Evolutionary conservation across 2,797 vertebrate species (phyloP).

Genomic region (Artibeus jamaicensis): DNA sequence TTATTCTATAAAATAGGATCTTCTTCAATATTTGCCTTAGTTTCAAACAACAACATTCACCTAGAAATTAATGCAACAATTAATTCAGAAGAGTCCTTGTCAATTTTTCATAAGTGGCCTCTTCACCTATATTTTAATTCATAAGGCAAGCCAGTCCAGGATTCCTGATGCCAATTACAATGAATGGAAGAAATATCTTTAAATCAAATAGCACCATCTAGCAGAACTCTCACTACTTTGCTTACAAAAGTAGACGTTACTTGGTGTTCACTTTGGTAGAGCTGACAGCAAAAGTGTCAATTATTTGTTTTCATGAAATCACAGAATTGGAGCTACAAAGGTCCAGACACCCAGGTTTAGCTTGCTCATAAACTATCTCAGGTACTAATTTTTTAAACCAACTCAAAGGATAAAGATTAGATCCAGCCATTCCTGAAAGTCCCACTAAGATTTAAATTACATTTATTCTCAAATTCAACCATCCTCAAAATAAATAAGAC

Average conservation of each 20-base stretch:
- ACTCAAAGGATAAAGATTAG: not conserved
- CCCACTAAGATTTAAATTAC: conserved; percentile 41
- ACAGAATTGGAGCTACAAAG: not conserved
- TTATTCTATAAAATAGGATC: conserved; percentile 10
- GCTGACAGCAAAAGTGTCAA: conserved; percentile 24
- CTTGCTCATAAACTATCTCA: not conserved
- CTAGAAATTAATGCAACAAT: conserved; percentile 1
- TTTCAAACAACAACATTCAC: conserved; percentile 28
- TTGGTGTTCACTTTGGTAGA: conserved; percentile 61
- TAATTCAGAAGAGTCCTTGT: not conserved
- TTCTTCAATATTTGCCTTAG: conserved; percentile 5
- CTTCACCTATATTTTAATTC: conserved; percentile 60
- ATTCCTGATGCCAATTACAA: conserved; percentile 68
- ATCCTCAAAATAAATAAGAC: not conserved
- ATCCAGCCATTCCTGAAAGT: not conserved
- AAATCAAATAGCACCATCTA: conserved; percentile 87
- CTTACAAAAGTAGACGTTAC: conserved; percentile 66
- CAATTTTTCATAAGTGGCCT: conserved; percentile 36
- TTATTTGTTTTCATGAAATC: conserved; percentile 37
- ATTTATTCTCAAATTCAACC: conserved; percentile 25
- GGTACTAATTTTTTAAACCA: not conserved
- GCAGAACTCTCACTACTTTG: conserved; percentile 80
- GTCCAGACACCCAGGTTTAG: not conserved
- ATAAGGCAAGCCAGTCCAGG: conserved; percentile 52
- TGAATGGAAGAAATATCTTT: conserved; percentile 73